Evolutionary conservation across 2,888 invertebrate genomes (phyloP), one percentile per base, ranked within the genome.

Genomic region (Blastobasis adustella): DNA sequence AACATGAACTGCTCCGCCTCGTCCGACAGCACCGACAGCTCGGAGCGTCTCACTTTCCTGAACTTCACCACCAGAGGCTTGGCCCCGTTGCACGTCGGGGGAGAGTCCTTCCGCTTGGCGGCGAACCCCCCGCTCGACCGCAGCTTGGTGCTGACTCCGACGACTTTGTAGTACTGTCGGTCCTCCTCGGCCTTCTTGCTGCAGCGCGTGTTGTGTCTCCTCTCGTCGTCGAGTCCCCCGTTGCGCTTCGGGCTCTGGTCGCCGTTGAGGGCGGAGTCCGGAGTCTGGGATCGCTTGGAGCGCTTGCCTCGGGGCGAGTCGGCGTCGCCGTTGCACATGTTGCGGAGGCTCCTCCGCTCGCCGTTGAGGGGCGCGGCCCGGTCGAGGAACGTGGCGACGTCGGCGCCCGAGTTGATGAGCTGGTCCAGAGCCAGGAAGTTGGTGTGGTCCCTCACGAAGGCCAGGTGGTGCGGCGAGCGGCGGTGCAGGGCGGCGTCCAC

Each of bases 1-100:
- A 96, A 96, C 91, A 96, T 93, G 70, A 96, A 96, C 62, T 94
- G 95, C 65, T 95, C 95, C 0, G 96, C 96, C 73, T 96, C 96
- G 62, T 95, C 94, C 66, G 95, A 95, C 47, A 96, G 77, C 49
- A 93, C 90, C 0, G 93, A 92, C 49, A 96, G 69, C 73, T 95
- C 95, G 0, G 94, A 93, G 49, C 91, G 91, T 5, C 95, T 87
- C 10, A 95, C 91, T 58, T 94, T 93, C 50, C 92, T 91, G 53
- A 95, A 94, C 66, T 94, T 93, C 0, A 95, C 94, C 36, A 94
- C 93, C 37, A 94, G 83, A 0, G 91, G 85, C 47, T 83, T 79
- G 0, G 83, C 65, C 42, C 87, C 88, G 60, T 90, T 92, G 44
- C 91, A 91, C 52, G 91, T 89, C 10, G 90, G 75, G 1, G 77